Evolutionary conservation across 30 jellyfish, hydroid and myxozoan genomes (phyloP).

Genomic region (Aurelia sp.): DNA sequence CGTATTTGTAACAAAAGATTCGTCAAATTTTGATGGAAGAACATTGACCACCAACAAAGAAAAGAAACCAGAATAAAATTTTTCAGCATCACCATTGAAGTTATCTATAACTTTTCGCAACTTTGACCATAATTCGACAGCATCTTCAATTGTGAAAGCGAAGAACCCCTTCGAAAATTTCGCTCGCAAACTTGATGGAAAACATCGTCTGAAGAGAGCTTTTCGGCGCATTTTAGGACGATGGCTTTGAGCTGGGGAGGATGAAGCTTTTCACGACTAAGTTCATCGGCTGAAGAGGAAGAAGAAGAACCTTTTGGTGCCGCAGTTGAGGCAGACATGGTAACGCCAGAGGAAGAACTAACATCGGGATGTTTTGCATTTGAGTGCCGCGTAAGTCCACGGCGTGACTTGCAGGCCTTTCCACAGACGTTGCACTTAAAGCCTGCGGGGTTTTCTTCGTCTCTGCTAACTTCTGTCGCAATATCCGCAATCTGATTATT

Average conservation of each 20-base stretch:
- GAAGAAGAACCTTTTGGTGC: neutral
- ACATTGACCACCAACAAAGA: slow-evolving; percentile 37
- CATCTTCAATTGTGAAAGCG: slow-evolving; percentile 17
- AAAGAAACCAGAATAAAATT: neutral
- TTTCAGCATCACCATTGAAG: slow-evolving; percentile 45
- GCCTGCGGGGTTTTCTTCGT: slow-evolving; percentile 12
- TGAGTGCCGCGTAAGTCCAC: slow-evolving; percentile 59
- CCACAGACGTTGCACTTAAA: slow-evolving; percentile 36
- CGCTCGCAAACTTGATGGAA: too few relatives aligned
- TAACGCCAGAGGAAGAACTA: slow-evolving; percentile 8
- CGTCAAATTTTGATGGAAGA: slow-evolving; percentile 43
- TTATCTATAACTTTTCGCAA: slow-evolving; percentile 15
- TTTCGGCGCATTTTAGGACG: slow-evolving; percentile 1
- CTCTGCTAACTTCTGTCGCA: neutral
- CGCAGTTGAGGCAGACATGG: slow-evolving; percentile 26
- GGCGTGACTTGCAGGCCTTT: slow-evolving; percentile 70
- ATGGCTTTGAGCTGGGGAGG: too few relatives aligned
- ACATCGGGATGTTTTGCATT: slow-evolving; percentile 32
- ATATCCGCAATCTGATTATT: neutral
- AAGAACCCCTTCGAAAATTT: too few relatives aligned
- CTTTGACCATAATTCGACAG: slow-evolving; percentile 26
- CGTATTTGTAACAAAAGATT: slow-evolving; percentile 32
- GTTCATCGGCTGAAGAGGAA: too few relatives aligned
- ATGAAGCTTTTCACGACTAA: too few relatives aligned
- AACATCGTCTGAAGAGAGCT: too few relatives aligned